Base-by-base conservation (phyloP, 2,888 invertebrate species). In the Crioceris asparagi region DNA sequence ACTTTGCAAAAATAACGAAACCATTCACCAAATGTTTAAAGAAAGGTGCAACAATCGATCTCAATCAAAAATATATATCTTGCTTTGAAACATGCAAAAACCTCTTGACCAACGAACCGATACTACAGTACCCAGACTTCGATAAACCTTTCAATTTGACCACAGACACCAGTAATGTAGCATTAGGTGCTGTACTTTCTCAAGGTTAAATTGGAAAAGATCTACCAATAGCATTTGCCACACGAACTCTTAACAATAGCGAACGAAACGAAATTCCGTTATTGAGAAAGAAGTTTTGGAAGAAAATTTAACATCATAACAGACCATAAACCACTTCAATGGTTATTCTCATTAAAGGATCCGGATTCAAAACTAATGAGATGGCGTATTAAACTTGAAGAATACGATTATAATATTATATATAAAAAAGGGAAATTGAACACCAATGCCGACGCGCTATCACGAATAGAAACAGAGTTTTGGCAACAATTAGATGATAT, bases 111-210 rank as follows among this genome's bases (percentile, higher is more conserved):
- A 48, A 46, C 29, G 36, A 37, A 11, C 49, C 44, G 4, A 42
- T 50, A 12, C 16, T 52, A 21, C 39, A 45, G 25, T 52, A 45
- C 35, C 49, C 50, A 5, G 47, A 52, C 36, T 51, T 49, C 43
- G 17, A 35, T 10, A 47, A 51, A 41, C 34, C 42, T 1, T 52
- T 53, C 29, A 37, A 40, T 12, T 12, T 54, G n/a, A 48, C 47
- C 1, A 54, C 52, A 0, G 51, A 52, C 30, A 50, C 52, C 1
- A 40, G 39, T 8, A 44, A 46, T 17, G 16, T 38, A 11, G 48
- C 49, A 1, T 8, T 54, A 21, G 52, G 50, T 7, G 49, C 48
- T 2, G 39, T 53, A 1, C 36, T 52, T 32, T 41, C 41, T 2
- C 50, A 50, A 42, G 47, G 46, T 3, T 23, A 36, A 16, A 34